Evolutionary conservation across 2,888 invertebrate species (phyloP).

Genomic region (Meta bourneti): DNA sequence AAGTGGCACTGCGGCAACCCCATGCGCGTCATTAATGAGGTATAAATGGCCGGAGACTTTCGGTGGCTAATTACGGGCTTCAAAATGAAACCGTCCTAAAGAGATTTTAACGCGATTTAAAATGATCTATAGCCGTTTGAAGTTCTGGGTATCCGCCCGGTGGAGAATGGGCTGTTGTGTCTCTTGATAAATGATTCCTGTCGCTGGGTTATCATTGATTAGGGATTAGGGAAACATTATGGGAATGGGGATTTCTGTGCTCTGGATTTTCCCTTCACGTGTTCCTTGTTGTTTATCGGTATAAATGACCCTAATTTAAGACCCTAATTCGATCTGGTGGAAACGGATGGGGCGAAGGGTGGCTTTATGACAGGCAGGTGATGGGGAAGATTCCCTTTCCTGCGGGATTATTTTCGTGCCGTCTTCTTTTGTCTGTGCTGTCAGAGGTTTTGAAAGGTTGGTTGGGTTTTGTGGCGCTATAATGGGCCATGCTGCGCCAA

Average conservation of each 20-base stretch:
- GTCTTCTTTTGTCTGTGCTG: too few relatives aligned
- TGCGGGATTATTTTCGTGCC: too few relatives aligned
- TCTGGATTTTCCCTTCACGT: neutral
- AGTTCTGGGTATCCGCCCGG: neutral
- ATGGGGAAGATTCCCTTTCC: neutral
- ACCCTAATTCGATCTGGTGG: too few relatives aligned
- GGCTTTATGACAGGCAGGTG: neutral
- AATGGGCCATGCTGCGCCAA: too few relatives aligned
- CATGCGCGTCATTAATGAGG: neutral
- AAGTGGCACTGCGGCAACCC: neutral
- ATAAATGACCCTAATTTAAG: neutral
- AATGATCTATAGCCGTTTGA: slow-evolving; percentile 47
- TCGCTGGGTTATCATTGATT: neutral
- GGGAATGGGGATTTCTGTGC: neutral
- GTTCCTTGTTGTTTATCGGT: neutral
- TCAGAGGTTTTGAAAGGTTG: too few relatives aligned
- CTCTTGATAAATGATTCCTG: neutral
- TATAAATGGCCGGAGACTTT: neutral
- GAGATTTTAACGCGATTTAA: slow-evolving; percentile 55
- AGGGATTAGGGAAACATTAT: neutral
- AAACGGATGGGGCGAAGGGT: neutral
- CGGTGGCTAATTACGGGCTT: neutral
- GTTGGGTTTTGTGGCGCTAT: too few relatives aligned
- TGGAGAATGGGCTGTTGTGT: neutral
- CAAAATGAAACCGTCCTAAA: slow-evolving; percentile 2